Evolutionary conservation across 92 coral and sea anemone genomes (phyloP).

Genomic region (Phymanthus crucifer): DNA sequence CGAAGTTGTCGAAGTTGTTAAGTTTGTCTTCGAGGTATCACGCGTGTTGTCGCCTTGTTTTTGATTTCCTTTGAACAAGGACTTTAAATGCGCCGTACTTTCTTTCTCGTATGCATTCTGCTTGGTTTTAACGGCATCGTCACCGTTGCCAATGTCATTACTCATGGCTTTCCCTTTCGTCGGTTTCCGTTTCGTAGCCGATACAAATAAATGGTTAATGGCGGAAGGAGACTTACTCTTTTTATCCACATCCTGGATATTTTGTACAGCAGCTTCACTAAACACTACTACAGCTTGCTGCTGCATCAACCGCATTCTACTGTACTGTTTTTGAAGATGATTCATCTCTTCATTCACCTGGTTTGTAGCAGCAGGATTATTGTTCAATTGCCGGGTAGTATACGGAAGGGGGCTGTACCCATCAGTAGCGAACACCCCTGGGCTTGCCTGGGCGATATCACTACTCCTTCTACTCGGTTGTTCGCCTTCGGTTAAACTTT

Average conservation of each 20-base stretch:
- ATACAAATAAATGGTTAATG: constrained; percentile 91
- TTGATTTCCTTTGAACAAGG: constrained; percentile 83
- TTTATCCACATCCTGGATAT: constrained; percentile 90
- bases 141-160: constrained; percentile 37
- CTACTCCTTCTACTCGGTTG: constrained; percentile 46
- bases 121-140: constrained; percentile 38
- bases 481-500: constrained; percentile 58
- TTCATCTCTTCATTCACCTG: constrained; percentile 62
- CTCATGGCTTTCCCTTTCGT: constrained; percentile 47
- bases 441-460: constrained; percentile 85
- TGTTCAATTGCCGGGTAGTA: constrained; percentile 60
- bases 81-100: constrained; percentile 83
- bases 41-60: constrained; percentile 39
- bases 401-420: constrained; percentile 74
- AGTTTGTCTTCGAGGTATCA: not conserved
- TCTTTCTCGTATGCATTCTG: constrained; percentile 77
- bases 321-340: constrained; percentile 83
- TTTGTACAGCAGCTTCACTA: constrained; percentile 79
- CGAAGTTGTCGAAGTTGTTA: not conserved
- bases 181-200: constrained; percentile 72
- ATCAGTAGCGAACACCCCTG: constrained; percentile 92
- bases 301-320: constrained; percentile 91
- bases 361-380: constrained; percentile 38
- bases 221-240: constrained; percentile 77
- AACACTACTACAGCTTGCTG: constrained; percentile 97